Evolutionary conservation across 2,888 invertebrate species (phyloP), one percentile per base, ranked within the genome.

Genomic region (Antheraea assamensis): DNA sequence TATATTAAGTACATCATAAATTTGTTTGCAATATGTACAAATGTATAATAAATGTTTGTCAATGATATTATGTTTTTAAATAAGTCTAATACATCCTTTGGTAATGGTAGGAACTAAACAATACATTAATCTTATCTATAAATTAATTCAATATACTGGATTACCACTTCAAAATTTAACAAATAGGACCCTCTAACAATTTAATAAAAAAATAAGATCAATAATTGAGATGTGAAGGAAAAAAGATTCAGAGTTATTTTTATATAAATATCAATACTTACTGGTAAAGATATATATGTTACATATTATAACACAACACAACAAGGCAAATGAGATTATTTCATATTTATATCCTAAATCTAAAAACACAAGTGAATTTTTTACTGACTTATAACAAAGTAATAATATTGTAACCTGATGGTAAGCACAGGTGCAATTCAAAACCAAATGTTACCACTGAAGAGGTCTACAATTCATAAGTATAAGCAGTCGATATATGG

Each of bases 11-110:
- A 92, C 90, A 91, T 90, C 85, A 87, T 87, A n/a, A n/a, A 88
- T 90, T 87, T 87, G 84, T 82, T 90, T 87, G 82, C 83, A 88
- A 88, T 82, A 81, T 94, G 93, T 94, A 94, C 93, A 94, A 92
- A 93, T 93, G 93, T 94, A 93, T 90, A 93, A 89, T 92, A 92
- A 91, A 91, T 77, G 79, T 81, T 85, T 83, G 70, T 58, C 70
- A 73, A 30, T n/a, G 27, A 55, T 30, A 31, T 2, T 27, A 24
- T 49, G n/a, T 68, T 72, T 72, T 66, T 72, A 17, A 70, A 70
- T 42, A 73, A 73, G 55, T 42, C 55, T 21, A 55, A 47, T 49
- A 19, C 30, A 70, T 80, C 79, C 81, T 85, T 85, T 85, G 85
- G 85, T 78, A 73, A 68, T 73, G 21, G 70, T 68, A 75, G 76